Conservation (phyloP, 2,797 vertebrate genomes). For the Megaceryle alcyon region DNA sequence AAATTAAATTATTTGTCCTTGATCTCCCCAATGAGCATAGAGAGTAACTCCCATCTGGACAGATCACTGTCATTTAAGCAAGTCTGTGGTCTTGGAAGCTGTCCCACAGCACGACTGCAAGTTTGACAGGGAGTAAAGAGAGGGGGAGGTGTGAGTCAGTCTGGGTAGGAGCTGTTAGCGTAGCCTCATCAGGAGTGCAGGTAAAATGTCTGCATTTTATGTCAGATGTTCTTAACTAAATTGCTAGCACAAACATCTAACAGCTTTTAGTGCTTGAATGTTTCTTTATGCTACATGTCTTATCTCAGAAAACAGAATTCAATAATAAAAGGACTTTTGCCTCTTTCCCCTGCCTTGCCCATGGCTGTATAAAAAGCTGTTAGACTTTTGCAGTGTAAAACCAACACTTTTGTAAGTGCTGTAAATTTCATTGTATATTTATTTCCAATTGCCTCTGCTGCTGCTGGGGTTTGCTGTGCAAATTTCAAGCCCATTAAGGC, state of each 20-base stretch:
- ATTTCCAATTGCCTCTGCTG: background rate
- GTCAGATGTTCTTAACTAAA: slow-evolving; percentile 20
- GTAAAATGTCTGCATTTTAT: slow-evolving; percentile 12
- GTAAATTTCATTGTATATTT: background rate
- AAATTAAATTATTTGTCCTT: background rate
- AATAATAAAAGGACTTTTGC: background rate
- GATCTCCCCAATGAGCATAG: background rate
- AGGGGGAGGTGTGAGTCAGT: background rate
- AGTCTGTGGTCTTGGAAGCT: background rate
- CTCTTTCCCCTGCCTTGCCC: background rate
- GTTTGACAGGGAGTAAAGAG: background rate
- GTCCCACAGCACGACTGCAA: background rate
- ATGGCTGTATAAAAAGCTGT: background rate
- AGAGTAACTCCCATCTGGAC: background rate
- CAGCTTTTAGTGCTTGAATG: slow-evolving; percentile 16
- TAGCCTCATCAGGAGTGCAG: background rate
- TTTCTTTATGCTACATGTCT: background rate
- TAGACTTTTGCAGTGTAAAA: background rate
- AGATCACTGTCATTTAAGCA: background rate
- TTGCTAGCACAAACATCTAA: background rate
- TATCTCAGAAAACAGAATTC: slow-evolving; percentile 4
- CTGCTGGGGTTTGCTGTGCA: background rate
- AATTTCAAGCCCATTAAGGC: background rate
- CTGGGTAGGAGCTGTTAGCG: background rate
- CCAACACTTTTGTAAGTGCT: background rate